Percentiles rank a stretch among this genome's conserved stretches.
phyloP scores from a whole-genome alignment of 2,113 vertebrate genomes.

The Tor tambroides region DNA sequence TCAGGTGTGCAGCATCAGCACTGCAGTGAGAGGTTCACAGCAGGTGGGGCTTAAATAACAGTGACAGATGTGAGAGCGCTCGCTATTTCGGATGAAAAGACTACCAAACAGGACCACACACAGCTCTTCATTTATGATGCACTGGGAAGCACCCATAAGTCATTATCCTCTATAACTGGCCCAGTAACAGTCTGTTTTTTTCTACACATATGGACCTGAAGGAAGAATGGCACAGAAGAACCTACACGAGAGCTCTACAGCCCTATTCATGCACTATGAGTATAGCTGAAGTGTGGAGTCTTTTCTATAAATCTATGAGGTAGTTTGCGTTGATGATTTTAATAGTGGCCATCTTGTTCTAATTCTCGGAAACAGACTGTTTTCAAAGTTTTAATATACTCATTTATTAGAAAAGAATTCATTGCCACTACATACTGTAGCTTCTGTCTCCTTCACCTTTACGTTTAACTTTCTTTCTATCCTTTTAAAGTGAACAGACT shows the following conservation, averaged over 20 bases:
- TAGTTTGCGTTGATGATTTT: not conserved
- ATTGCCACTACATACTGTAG: not conserved
- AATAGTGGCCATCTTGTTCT: not conserved
- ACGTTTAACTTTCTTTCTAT: not conserved
- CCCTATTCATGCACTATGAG: not conserved
- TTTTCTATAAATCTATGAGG: not conserved
- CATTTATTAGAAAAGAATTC: not conserved
- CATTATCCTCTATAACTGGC: not conserved
- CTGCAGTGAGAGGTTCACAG: not conserved
- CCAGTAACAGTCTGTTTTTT: not conserved
- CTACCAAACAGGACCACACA: conserved; percentile 19
- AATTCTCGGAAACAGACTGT: not conserved
- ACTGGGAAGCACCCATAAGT: not conserved
- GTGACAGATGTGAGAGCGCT: conserved; percentile 11
- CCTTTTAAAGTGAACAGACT: not conserved
- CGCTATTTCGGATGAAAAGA: not conserved
- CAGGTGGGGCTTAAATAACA: conserved; percentile 24
- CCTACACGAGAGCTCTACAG: not conserved
- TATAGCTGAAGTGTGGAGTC: not conserved
- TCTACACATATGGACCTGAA: not conserved
- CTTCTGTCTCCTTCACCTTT: not conserved
- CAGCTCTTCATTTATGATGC: not conserved
- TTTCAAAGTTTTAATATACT: not conserved
- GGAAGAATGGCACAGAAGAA: not conserved
- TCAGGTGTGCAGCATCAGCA: conserved; percentile 4